Conservation (phyloP, 2,113 vertebrate species). For the Vidua chalybeata region DNA sequence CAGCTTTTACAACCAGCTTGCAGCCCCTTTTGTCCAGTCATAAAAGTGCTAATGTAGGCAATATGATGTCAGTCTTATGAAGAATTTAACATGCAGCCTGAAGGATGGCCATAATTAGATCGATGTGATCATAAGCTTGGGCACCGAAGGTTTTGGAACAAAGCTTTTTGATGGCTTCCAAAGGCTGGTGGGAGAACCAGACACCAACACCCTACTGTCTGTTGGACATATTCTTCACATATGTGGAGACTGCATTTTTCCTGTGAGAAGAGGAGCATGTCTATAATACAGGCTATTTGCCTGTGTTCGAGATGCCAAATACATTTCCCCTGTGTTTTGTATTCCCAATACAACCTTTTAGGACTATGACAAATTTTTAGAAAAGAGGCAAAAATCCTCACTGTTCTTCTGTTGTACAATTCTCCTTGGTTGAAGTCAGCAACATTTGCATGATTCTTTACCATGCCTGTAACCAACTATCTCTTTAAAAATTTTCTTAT, state of each 20-base stretch:
- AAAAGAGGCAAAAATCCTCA: neutral
- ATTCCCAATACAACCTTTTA: neutral
- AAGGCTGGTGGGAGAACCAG: neutral
- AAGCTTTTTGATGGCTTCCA: neutral
- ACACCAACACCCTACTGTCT: neutral
- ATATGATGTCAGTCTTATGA: rapidly evolving
- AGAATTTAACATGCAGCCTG: neutral
- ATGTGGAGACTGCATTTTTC: rapidly evolving
- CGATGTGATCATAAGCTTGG: neutral
- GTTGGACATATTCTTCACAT: rapidly evolving
- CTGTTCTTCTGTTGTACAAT: rapidly evolving
- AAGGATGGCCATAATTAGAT: neutral
- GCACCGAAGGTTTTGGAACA: rapidly evolving
- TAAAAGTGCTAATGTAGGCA: neutral
- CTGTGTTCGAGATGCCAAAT: neutral
- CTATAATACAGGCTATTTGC: neutral
- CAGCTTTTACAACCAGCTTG: neutral
- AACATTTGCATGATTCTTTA: neutral
- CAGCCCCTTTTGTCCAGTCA: neutral
- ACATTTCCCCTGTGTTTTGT: neutral
- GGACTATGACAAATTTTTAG: neutral
- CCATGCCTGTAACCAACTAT: neutral
- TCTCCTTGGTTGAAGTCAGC: neutral
- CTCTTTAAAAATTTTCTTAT: neutral
- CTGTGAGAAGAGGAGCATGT: neutral